Base-by-base conservation (phyloP, 2,113 vertebrate genomes). In the Clinocottus analis region DNA sequence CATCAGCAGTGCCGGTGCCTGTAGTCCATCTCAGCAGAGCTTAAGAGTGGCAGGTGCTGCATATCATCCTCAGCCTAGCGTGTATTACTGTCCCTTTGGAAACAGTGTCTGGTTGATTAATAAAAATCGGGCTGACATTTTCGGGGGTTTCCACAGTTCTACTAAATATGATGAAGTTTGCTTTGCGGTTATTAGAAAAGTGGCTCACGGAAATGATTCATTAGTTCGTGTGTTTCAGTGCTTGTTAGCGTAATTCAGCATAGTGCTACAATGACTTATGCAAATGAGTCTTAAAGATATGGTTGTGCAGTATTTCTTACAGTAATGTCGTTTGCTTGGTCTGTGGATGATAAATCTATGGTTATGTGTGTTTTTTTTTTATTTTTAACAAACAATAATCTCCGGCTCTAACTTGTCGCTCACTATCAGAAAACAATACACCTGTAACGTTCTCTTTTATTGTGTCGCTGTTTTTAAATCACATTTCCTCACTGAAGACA, bases 31-130 rank as follows among this genome's bases (percentile, higher is more conserved):
- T 91, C 80, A 47, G 67, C 87, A 82, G 77, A 85, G 91, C 87
- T 92, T 88, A 83, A 83, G 90, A 90, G 72, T 92, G 91, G 91
- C 93, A 92, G 93, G 89, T 91, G 93, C 92, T 85, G 90, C 91
- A 89, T 72, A 90, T 92, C 90, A 87, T 89, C 77, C 84, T 53
- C 87, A 70, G 79, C 74, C 82, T 62, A 37, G 75, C 75, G 64
- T 87, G 85, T 83, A 85, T 90, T 90, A 92, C 84, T 70, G 84
- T 89, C 89, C 90, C 86, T 88, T 90, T 80, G 90, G 90, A 86
- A 89, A 89, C 76, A 72, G 73, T 56, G 82, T 81, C 85, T 84
- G 82, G 79, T 79, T 86, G 90, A 90, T 85, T 86, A 91, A 91
- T 90, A 87, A 72, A n/a, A 87, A 89, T 83, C 75, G 61, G 35